Conservation (phyloP, 1,140 invertebrate species). For the Dryas iulia region DNA sequence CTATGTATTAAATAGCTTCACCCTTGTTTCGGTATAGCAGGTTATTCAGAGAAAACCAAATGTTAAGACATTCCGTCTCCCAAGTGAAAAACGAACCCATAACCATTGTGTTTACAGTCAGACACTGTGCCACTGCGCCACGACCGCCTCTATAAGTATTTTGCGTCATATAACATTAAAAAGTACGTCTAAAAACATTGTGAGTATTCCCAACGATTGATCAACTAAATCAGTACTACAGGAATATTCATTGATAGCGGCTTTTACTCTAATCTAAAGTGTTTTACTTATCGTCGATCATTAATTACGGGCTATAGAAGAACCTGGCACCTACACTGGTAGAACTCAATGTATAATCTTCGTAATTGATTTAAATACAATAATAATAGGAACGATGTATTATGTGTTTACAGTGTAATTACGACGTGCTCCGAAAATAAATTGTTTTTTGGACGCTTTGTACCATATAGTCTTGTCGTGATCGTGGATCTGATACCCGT, state of each 20-base stretch:
- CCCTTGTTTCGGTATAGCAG: too few species aligned
- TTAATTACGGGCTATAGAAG: background rate
- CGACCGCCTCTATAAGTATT: too few species aligned
- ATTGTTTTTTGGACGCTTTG: slow-evolving; percentile 21
- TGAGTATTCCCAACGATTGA: slow-evolving; percentile 40
- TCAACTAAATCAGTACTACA: slow-evolving; percentile 50
- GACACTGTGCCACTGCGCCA: too few species aligned
- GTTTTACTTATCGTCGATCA: slow-evolving; percentile 61
- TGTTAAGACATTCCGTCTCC: too few species aligned
- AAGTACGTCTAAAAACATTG: background rate
- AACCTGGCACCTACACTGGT: background rate
- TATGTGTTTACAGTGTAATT: slow-evolving; percentile 66
- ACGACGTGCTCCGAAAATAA: slow-evolving; percentile 36
- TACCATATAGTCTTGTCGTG: slow-evolving; percentile 19
- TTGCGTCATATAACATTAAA: background rate
- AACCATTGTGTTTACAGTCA: too few species aligned
- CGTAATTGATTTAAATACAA: slow-evolving; percentile 76
- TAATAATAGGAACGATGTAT: slow-evolving; percentile 60
- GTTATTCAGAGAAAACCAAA: too few species aligned
- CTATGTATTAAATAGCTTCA: too few species aligned
- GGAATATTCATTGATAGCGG: slow-evolving; percentile 46
- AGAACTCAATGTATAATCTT: slow-evolving; percentile 52
- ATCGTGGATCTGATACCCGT: slow-evolving; percentile 26
- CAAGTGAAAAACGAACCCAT: too few species aligned
- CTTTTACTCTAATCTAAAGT: slow-evolving; percentile 71